phyloP scores from a whole-genome alignment of 1,140 invertebrate species.

The Elysia chlorotica region DNA sequence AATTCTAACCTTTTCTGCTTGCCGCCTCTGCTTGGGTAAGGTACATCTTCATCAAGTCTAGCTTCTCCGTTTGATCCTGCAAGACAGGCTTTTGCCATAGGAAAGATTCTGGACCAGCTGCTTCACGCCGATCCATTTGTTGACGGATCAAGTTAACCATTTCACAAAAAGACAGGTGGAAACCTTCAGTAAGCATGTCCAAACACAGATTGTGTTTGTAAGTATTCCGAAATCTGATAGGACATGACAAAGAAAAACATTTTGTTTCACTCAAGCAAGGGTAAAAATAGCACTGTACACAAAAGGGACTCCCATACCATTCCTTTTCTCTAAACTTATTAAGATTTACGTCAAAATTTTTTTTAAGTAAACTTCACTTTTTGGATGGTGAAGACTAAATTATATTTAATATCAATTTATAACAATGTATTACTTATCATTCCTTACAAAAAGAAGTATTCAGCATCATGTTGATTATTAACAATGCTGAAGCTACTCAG shows the following conservation, averaged over 20 bases:
- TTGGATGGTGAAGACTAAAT: no score
- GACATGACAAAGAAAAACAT: no score
- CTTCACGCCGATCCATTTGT: slow-evolving; percentile 45
- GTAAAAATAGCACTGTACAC: background rate
- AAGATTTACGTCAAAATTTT: background rate
- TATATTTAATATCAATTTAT: no score
- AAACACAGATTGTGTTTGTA: slow-evolving; percentile 60
- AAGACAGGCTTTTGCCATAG: slow-evolving; percentile 54
- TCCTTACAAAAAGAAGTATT: no score
- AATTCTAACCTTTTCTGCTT: slow-evolving; percentile 45
- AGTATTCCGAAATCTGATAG: slow-evolving; percentile 54
- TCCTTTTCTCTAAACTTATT: background rate
- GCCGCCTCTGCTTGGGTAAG: slow-evolving; percentile 55
- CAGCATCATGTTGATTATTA: no score
- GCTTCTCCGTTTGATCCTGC: slow-evolving; percentile 55
- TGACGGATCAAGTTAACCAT: slow-evolving; percentile 55
- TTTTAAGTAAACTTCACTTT: background rate
- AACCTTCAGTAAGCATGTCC: slow-evolving; percentile 59
- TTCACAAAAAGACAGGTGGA: slow-evolving; percentile 57
- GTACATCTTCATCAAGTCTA: slow-evolving; percentile 51
- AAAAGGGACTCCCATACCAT: background rate
- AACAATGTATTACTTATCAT: no score
- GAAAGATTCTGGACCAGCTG: slow-evolving; percentile 56
- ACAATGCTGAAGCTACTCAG: no score
- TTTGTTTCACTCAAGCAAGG: no score